Conservation (phyloP, 2,113 vertebrate genomes). For the Haliaeetus leucogaster region DNA sequence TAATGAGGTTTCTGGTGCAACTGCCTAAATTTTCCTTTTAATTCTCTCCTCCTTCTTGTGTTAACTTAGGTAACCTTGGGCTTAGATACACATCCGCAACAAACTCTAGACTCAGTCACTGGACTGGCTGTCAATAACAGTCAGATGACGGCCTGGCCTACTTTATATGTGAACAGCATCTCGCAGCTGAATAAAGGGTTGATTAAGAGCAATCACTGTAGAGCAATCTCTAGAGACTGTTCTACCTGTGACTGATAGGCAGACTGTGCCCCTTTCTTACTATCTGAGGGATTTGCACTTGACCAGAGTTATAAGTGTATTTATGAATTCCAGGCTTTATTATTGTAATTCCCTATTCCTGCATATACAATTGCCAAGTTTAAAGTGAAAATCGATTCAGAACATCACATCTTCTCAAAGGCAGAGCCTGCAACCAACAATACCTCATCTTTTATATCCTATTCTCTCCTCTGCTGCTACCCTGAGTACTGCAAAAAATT, state of each 20-base stretch:
- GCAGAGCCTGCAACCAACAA: neutral
- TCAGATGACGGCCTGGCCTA: neutral
- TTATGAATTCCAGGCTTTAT: neutral
- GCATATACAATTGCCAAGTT: neutral
- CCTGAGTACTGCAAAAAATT: neutral
- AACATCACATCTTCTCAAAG: neutral
- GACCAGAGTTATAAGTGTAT: neutral
- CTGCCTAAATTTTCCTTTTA: neutral
- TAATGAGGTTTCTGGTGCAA: neutral
- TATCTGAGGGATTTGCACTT: neutral
- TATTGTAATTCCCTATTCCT: neutral
- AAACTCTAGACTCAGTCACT: neutral
- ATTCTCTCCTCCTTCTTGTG: neutral
- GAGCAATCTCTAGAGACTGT: neutral
- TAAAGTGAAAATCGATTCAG: neutral
- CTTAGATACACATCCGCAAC: neutral
- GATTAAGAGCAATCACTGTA: slow-evolving; percentile 20
- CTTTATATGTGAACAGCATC: slow-evolving; percentile 5
- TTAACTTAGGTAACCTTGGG: neutral
- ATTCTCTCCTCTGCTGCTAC: neutral
- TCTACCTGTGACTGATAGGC: neutral
- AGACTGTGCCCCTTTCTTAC: neutral
- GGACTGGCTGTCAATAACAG: neutral
- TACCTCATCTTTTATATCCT: neutral
- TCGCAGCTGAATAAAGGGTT: neutral